Evolutionary conservation across 2,113 vertebrate species (phyloP).

Genomic region (Passer domesticus): DNA sequence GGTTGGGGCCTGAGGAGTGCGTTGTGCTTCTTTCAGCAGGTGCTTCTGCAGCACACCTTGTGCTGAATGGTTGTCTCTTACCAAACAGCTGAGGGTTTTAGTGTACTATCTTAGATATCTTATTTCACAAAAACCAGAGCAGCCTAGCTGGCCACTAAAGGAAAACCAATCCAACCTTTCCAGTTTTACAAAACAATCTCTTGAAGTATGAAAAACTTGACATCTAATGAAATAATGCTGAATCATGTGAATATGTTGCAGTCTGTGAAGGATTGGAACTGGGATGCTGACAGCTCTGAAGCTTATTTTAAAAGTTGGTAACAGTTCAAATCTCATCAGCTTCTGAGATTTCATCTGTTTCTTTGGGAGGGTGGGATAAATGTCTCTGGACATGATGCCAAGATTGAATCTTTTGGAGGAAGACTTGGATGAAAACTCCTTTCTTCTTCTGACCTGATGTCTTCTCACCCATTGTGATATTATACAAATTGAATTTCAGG

Average conservation of each 20-base stretch:
- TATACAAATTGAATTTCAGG: constrained; percentile 34
- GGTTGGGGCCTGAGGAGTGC: rapidly evolving
- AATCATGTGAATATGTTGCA: not conserved
- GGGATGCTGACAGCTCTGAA: constrained; percentile 27
- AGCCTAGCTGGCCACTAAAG: not conserved
- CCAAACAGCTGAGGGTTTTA: not conserved
- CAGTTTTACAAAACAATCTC: not conserved
- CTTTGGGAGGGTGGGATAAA: constrained; percentile 34
- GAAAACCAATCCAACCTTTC: not conserved
- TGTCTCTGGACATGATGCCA: constrained; percentile 1
- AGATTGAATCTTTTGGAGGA: constrained; percentile 19
- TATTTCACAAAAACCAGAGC: not conserved
- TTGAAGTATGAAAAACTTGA: not conserved
- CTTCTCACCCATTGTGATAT: not conserved
- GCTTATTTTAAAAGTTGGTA: constrained; percentile 17
- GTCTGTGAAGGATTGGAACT: not conserved
- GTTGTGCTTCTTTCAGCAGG: not conserved
- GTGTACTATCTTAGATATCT: not conserved
- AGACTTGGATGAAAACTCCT: not conserved
- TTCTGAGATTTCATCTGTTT: constrained; percentile 45
- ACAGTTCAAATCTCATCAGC: constrained; percentile 31
- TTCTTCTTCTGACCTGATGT: not conserved
- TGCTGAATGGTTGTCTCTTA: not conserved
- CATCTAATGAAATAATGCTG: constrained; percentile 18
- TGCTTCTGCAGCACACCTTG: not conserved